Evolutionary conservation across 2,797 vertebrate species (phyloP).

Genomic region (Phrynocephalus forsythii): DNA sequence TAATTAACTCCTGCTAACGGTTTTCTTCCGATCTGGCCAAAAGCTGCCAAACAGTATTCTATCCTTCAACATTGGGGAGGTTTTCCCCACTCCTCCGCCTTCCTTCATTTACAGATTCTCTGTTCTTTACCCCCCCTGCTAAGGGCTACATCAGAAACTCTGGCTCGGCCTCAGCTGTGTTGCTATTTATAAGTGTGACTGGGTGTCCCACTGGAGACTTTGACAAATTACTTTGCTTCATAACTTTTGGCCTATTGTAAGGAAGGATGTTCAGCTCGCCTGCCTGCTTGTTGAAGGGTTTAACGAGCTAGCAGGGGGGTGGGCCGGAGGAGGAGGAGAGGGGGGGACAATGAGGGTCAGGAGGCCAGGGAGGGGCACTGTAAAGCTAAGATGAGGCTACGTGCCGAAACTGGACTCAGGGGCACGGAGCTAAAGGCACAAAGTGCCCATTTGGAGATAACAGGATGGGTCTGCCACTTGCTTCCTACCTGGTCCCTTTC

Average conservation of each 20-base stretch:
- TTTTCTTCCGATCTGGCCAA: slow-evolving; percentile 15
- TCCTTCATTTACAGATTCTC: not conserved
- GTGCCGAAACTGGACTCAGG: slow-evolving; percentile 18
- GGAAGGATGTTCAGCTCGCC: not conserved
- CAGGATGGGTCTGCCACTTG: slow-evolving; percentile 32
- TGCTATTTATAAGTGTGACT: slow-evolving; percentile 26
- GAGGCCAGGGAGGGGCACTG: slow-evolving; percentile 30
- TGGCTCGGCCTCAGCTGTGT: slow-evolving; percentile 12
- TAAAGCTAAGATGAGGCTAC: slow-evolving; percentile 8
- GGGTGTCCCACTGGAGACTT: slow-evolving; percentile 24
- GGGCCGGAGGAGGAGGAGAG: not conserved
- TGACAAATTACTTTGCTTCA: slow-evolving; percentile 31
- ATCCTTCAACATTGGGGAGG: not conserved
- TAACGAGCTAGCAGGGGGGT: not conserved
- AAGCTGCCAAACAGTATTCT: not conserved
- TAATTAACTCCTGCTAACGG: slow-evolving; percentile 6
- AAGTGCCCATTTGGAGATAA: not conserved
- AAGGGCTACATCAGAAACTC: not conserved
- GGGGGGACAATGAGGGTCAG: slow-evolving; percentile 36
- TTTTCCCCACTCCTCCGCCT: not conserved
- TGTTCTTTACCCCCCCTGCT: not conserved
- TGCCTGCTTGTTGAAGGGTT: slow-evolving; percentile 10
- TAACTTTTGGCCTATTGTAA: slow-evolving; percentile 25
- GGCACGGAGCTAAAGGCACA: not conserved
- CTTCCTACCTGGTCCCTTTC: slow-evolving; percentile 23